phyloP scores from a whole-genome alignment of 1,140 invertebrate genomes.

The Danaus melanippus region DNA sequence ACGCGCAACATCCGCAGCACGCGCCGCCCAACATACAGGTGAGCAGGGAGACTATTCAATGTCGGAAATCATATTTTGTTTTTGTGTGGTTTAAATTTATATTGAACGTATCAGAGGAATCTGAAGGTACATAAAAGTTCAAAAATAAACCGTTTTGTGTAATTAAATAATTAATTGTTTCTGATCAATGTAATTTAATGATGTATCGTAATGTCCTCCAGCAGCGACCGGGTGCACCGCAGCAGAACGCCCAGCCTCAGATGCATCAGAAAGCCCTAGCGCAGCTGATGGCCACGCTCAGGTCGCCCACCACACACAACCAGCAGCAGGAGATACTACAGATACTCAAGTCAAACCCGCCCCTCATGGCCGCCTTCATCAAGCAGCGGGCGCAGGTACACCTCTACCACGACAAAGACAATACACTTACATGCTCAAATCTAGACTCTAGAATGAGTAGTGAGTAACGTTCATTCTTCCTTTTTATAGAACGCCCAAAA shows the following conservation, averaged over 20 bases:
- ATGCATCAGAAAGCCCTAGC: slow-evolving; percentile 87
- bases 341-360: slow-evolving; percentile 95
- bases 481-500: slow-evolving; percentile 62
- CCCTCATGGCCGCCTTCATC: slow-evolving; percentile 96
- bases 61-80: neutral
- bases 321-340: slow-evolving; percentile 94
- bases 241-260: slow-evolving; percentile 56
- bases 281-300: slow-evolving; percentile 90
- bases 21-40: slow-evolving; percentile 21
- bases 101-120: too few relatives aligned
- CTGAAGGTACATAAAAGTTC: too few relatives aligned
- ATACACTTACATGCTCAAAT: too few relatives aligned
- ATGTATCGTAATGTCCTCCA: slow-evolving; percentile 17
- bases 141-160: too few relatives aligned
- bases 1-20: slow-evolving; percentile 66
- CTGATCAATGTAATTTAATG: neutral
- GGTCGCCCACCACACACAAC: slow-evolving; percentile 90
- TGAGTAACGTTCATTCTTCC: too few relatives aligned
- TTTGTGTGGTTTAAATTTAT: too few relatives aligned
- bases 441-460: too few relatives aligned
- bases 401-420: slow-evolving; percentile 1
- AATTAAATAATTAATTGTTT: too few relatives aligned
- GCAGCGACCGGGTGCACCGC: slow-evolving; percentile 30
- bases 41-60: neutral
- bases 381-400: slow-evolving; percentile 85